Evolutionary conservation across 2,888 invertebrate species (phyloP).

Genomic region (Pycnomerus fuliginosus): DNA sequence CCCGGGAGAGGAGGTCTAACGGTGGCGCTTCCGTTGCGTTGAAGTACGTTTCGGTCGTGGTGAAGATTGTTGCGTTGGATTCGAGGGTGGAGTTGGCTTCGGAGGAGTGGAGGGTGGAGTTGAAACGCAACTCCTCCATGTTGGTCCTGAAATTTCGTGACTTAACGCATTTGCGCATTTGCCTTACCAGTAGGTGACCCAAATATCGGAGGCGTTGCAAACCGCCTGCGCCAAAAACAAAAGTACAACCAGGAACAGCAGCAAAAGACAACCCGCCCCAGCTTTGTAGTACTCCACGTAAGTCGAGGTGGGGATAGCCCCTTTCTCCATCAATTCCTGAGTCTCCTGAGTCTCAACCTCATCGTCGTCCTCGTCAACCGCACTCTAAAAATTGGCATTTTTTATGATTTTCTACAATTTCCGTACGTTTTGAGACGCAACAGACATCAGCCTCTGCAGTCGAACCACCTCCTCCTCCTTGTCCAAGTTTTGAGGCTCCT

Average conservation of each 20-base stretch:
- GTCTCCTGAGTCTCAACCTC: conserved; percentile 60
- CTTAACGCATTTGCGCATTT: too few species aligned
- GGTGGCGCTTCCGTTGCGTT: too few species aligned
- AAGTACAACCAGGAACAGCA: conserved; percentile 58
- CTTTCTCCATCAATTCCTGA: conserved; percentile 66
- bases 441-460: conserved; percentile 36
- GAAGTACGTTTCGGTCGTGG: not conserved
- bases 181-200: conserved; percentile 75
- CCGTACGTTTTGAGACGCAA: conserved; percentile 42
- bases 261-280: conserved; percentile 61
- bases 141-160: conserved; percentile 53
- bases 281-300: conserved; percentile 71
- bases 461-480: conserved; percentile 2
- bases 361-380: conserved; percentile 47
- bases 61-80: not conserved
- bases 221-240: conserved; percentile 67
- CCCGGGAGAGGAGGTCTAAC: conserved; percentile 3
- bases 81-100: conserved; percentile 1
- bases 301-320: conserved; percentile 61
- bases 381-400: conserved; percentile 37
- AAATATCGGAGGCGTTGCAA: conserved; percentile 73
- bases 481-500: conserved; percentile 42
- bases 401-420: too few species aligned
- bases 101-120: not conserved
- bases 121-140: conserved; percentile 46